These are phyloP conservation scores for Dryomyza anilis DNA, from an alignment of 2,888 invertebrate species.

Conservation along the genomic window DNA sequence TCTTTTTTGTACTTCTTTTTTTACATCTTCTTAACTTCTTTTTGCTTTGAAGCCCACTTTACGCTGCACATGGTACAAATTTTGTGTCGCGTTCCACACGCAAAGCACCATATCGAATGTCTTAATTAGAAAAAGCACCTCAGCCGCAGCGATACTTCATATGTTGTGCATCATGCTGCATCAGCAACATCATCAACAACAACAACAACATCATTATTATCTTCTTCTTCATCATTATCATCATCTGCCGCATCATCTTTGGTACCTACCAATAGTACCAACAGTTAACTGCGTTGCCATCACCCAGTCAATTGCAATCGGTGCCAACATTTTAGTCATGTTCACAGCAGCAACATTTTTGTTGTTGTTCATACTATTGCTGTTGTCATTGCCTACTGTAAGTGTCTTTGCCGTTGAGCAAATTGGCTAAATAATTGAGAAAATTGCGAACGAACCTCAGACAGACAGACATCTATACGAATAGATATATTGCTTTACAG, in stretches of 20 bases:
- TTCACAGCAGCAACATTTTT: too few relatives aligned
- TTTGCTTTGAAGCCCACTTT: conserved; percentile 18
- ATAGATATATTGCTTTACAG: too few relatives aligned
- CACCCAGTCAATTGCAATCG: conserved; percentile 48
- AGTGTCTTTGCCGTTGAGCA: conserved; percentile 1
- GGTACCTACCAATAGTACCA: too few relatives aligned
- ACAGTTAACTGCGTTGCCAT: too few relatives aligned
- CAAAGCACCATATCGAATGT: conserved; percentile 56
- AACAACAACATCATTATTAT: too few relatives aligned
- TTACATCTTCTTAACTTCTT: too few relatives aligned
- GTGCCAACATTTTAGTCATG: too few relatives aligned
- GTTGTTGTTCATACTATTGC: conserved; percentile 22
- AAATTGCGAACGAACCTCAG: neutral
- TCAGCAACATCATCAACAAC: conserved; percentile 20
- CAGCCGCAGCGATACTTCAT: conserved; percentile 31
- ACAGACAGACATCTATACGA: neutral
- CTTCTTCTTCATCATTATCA: too few relatives aligned
- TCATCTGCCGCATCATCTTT: too few relatives aligned
- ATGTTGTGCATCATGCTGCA: conserved; percentile 23
- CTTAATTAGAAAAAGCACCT: conserved; percentile 54
- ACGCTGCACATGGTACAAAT: conserved; percentile 11
- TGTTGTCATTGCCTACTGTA: neutral
- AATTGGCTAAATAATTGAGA: conserved; percentile 16
- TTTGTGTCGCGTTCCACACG: conserved; percentile 51
- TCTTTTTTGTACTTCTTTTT: too few relatives aligned